Evolutionary conservation across 1,140 invertebrate species (phyloP), one percentile per base, ranked within the genome.

Genomic region (Akabosia matsudoensis): DNA sequence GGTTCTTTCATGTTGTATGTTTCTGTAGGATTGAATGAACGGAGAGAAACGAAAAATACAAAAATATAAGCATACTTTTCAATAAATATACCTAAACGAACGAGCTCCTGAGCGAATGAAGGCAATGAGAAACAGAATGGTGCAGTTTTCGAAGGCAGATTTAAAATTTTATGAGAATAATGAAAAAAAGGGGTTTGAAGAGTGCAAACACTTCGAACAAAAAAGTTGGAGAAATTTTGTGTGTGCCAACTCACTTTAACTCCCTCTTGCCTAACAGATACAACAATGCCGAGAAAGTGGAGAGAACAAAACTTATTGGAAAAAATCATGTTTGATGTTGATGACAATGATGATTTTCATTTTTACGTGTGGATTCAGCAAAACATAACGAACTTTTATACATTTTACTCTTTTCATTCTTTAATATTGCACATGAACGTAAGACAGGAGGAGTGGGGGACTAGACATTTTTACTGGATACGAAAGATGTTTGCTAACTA

Each of bases 351-450:
- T 45, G 37, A 45, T 45, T 45, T 45, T 45, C 37, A 45, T 45
- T 45, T 45, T 45, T 45, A 45, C 37, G 37, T 45, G 37, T 45
- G 37, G 37, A 18, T 45, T 45, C 37, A 45, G 18, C 37, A 45
- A 56, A 56, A 56, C 54, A 56, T 45, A 45, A 45, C 54, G 54
- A 56, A 56, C 10, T 56, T 56, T 13, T 56, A 56, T 22, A 56
- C 24, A n/a, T 56, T 16, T 56, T 56, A 24, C 54, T 56, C 22
- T 56, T 56, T 24, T 56, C 24, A 16, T 24, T 56, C 54, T 24
- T 56, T 56, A 10, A 56, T 56, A 10, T 56, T 56, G 3, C 22
- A 7, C 54, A 56, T 3, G 7, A 56, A 16, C 14, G 10, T 56
- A 56, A 24, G 54, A 45, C 37, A 45, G 37, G 37, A 45, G 37